A percentile compares a stretch with the other conserved stretches of the same genome.
These are phyloP conservation scores for Limnephilus lunatus DNA, from an alignment of 2,888 invertebrate species.

Conservation along the genomic window DNA sequence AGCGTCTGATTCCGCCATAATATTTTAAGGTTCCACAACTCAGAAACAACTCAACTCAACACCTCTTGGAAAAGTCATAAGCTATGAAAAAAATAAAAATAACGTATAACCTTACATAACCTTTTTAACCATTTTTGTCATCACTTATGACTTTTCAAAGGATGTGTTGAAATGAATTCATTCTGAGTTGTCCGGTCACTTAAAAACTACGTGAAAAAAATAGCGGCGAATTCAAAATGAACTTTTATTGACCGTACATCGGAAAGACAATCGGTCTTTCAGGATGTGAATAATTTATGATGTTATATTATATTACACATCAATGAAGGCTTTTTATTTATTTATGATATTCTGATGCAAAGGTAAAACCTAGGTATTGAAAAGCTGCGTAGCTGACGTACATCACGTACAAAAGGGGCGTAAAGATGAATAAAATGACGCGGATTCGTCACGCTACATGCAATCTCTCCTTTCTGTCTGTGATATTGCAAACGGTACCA, in stretches of 20 bases:
- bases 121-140: no score
- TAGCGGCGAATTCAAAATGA: background rate
- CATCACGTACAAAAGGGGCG: conserved; percentile 46
- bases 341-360: background rate
- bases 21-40: no score
- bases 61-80: no score
- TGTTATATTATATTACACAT: background rate
- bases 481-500: background rate
- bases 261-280: background rate
- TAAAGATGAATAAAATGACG: conserved; percentile 28
- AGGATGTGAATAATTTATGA: background rate
- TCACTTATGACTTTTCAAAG: no score
- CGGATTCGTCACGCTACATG: conserved; percentile 22
- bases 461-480: background rate
- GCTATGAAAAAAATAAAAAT: no score
- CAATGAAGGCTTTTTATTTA: background rate
- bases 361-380: background rate
- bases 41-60: no score
- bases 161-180: no score
- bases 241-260: background rate
- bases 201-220: background rate
- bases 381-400: conserved; percentile 9
- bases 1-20: no score
- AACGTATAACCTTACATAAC: no score
- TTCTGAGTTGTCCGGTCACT: no score